A percentile compares a stretch with the other conserved stretches of the same genome.
Evolutionary conservation across 2,113 vertebrate genomes (phyloP).

Genomic region (Regulus satrapa): DNA sequence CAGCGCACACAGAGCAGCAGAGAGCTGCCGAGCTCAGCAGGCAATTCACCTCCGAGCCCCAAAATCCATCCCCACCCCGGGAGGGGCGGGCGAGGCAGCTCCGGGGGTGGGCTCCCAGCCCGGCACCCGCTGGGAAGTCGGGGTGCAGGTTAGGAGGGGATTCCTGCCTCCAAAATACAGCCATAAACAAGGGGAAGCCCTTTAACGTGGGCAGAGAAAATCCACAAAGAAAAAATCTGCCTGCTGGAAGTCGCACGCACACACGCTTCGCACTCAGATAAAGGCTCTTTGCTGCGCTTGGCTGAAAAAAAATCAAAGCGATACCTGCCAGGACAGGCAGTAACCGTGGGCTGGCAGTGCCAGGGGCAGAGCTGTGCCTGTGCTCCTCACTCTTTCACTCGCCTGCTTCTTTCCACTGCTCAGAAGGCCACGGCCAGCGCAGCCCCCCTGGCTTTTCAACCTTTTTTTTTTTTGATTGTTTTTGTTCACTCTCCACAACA

Average conservation of each 20-base stretch:
- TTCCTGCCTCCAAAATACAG: neutral
- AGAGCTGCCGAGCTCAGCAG: neutral
- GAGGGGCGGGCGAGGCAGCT: accelerated
- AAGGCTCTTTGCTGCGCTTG: neutral
- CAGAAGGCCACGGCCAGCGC: neutral
- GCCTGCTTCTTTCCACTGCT: neutral
- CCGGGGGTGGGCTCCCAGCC: neutral
- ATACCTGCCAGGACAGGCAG: neutral
- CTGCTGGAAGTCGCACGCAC: neutral
- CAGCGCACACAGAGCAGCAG: neutral
- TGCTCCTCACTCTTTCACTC: neutral
- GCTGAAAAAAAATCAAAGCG: neutral
- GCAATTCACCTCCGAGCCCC: neutral
- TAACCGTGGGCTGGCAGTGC: neutral
- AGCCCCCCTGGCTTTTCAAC: neutral
- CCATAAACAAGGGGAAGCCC: neutral
- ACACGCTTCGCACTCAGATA: neutral
- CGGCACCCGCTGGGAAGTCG: neutral
- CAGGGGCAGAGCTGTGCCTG: neutral
- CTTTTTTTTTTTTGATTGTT: neutral
- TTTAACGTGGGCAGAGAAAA: neutral
- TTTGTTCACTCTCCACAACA: neutral
- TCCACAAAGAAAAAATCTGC: neutral
- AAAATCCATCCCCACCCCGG: neutral
- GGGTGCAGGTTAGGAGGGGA: neutral